Base-by-base conservation (phyloP, 1,140 invertebrate genomes). In the Cotesia typhae region DNA sequence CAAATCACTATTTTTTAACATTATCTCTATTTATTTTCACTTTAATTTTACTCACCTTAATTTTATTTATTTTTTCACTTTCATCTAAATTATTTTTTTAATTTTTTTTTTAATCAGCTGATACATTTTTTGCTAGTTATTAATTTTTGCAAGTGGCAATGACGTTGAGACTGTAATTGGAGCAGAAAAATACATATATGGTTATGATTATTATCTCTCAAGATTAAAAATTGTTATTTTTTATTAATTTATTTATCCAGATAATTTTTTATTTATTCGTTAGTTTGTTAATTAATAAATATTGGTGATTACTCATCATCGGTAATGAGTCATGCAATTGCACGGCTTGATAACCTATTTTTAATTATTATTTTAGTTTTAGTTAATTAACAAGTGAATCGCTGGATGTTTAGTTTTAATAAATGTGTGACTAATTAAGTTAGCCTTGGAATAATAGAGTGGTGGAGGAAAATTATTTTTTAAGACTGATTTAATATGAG, bases 121-220 rank as follows among this genome's bases (percentile, higher is more conserved):
- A 5, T 37, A 4, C 3, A 38, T 4, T 63, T 14, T 63, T 4
- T 35, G 4, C 12, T 37, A 37, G 6, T 47, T 63, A 37, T 14
- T 6, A 6, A 63, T 63, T 20, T 63, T 51, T 60, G 28, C 35
- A 38, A 51, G 41, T 63, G 37, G 12, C 14, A 51, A 20, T 71
- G 70, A 71, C 70, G 70, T 71, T 41, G 37, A 9, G 55, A 41
- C 3, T 67, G 71, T 72, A 72, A 72, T 67, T 72, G 65, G 71
- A 72, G 71, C 71, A 72, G 14, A 67, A 64, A 72, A 67, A 72
- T 72, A 61, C 71, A 52, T 72, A 72, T 63, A 72, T 38, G 65
- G 55, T 72, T 53, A 59, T 65, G 47, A n/a, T 67, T 61, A 38
- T 61, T 20, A 61, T 28, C 20, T 63, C 57, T 61, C n/a, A 47